Evolutionary conservation across 2,797 vertebrate species (phyloP).

Genomic region (Garrulus glandarius): DNA sequence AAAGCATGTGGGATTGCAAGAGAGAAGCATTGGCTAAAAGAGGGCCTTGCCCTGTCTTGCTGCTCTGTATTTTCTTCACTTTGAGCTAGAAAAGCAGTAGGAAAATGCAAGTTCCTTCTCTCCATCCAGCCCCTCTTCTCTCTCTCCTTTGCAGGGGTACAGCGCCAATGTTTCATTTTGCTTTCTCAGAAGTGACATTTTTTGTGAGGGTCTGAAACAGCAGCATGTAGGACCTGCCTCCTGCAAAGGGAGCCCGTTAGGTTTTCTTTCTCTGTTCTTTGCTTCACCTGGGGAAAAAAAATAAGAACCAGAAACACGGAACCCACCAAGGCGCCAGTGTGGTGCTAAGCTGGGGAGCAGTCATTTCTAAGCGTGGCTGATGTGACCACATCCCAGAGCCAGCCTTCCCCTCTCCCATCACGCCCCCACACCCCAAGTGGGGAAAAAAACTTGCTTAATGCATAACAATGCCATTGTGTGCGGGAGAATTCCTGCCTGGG

Average conservation of each 20-base stretch:
- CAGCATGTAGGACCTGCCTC: neutral
- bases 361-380: neutral
- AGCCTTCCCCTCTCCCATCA: neutral
- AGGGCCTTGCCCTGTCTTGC: neutral
- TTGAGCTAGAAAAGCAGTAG: neutral
- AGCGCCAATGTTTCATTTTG: neutral
- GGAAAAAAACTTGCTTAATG: neutral
- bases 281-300: neutral
- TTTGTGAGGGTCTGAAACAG: neutral
- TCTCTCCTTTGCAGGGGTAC: neutral
- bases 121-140: neutral
- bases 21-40: neutral
- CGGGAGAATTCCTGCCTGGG: conserved; percentile 49
- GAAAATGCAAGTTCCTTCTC: neutral
- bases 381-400: neutral
- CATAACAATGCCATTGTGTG: conserved; percentile 51
- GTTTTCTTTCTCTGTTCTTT: neutral
- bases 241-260: neutral
- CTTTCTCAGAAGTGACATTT: neutral
- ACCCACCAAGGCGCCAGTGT: neutral
- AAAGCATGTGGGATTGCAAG: neutral
- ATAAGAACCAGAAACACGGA: neutral
- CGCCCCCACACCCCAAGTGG: neutral
- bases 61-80: neutral
- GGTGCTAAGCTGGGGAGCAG: neutral